Evolutionary conservation across 2,888 invertebrate genomes (phyloP).

Genomic region (Elysia crispata): DNA sequence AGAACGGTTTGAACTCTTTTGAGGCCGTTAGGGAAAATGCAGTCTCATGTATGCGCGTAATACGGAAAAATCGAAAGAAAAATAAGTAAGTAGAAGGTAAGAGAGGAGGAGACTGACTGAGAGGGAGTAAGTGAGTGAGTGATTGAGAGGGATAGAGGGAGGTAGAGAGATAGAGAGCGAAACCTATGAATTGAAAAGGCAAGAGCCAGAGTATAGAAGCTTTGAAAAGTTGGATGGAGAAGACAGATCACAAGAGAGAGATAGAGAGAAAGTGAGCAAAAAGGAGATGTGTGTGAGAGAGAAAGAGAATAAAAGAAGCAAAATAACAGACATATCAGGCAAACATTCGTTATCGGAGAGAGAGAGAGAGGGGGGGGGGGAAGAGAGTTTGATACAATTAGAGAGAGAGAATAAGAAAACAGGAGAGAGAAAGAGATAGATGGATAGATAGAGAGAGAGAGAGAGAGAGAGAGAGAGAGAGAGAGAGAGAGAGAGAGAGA

Average conservation of each 20-base stretch:
- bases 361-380: too few relatives aligned
- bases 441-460: not conserved
- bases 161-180: too few relatives aligned
- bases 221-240: not conserved
- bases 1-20: not conserved
- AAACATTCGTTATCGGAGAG: too few relatives aligned
- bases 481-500: not conserved
- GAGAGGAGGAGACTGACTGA: not conserved
- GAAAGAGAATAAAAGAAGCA: not conserved
- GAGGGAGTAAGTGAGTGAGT: not conserved
- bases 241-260: not conserved
- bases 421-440: too few relatives aligned
- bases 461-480: not conserved
- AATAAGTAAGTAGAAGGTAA: not conserved
- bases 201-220: too few relatives aligned
- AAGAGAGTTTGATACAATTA: too few relatives aligned
- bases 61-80: not conserved
- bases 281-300: not conserved
- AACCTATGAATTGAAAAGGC: too few relatives aligned
- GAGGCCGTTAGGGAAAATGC: too few relatives aligned
- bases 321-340: too few relatives aligned
- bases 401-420: too few relatives aligned
- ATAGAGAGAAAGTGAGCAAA: not conserved
- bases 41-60: not conserved
- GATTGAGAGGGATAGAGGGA: not conserved